Evolutionary conservation across 2,888 invertebrate genomes (phyloP), one percentile per base, ranked within the genome.

Genomic region (Lycia hirtaria): DNA sequence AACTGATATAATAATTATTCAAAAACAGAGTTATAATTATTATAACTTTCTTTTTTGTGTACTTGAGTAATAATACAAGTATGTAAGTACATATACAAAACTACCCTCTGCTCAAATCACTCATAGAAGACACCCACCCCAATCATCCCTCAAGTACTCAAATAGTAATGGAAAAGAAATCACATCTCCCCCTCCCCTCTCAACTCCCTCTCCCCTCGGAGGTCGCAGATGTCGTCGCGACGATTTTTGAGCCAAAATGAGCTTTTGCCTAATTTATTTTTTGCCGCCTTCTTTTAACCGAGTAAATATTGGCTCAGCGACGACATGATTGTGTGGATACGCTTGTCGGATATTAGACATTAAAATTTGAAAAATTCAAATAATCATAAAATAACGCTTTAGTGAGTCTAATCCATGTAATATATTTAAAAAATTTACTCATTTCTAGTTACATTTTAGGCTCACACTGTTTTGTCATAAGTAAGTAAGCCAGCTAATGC

Each of bases 181-280:
- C 81, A 73, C 79, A 68, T 73, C 75, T 64, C 71, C 73, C 60
- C 70, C 70, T 67, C 67, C 68, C 58, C 65, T 48, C 56, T 64
- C 26, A 10, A 17, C 52, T 19, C 15, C n/a, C 41, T 71, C 69
- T 47, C 71, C 76, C 73, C 74, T 4, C 19, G 6, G 41, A 78
- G 81, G 83, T 83, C 87, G 71, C 90, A 91, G 90, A 89, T 91
- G 89, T 84, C 83, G 86, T 76, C 65, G 64, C 72, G 75, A 78
- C 80, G 85, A 87, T 87, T 88, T 88, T 85, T 85, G 81, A 79
- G 78, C 67, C 84, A 79, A 87, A 91, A 91, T 90, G 92, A 88
- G 89, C 87, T 89, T 88, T 88, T 80, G 91, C 90, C 89, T 91
- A 91, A 92, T 91, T 92, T 91, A 91, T 91, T 92, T 92, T 92